phyloP scores from a whole-genome alignment of 1,140 invertebrate species.

The Wasmannia auropunctata region DNA sequence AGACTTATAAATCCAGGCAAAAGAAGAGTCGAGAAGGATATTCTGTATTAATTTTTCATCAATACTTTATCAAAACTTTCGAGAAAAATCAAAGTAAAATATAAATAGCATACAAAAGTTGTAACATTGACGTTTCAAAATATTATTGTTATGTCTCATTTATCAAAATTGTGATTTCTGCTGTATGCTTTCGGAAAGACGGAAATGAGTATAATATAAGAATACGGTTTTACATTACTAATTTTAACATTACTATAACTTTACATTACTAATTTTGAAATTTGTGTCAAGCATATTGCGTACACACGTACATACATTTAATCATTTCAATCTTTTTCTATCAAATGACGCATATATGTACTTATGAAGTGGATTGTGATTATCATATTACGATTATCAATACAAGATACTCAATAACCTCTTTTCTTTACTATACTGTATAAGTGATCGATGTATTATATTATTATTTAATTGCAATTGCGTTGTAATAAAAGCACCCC shows the following conservation, averaged over 20 bases:
- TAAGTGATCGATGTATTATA: neutral
- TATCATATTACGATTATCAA: slow-evolving; percentile 35
- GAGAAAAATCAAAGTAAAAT: neutral
- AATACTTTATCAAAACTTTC: neutral
- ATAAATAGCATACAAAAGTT: neutral
- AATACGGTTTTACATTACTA: neutral
- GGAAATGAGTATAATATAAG: neutral
- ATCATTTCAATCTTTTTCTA: neutral
- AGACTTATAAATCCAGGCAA: neutral
- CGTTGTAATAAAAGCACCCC: too few relatives aligned
- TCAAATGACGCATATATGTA: neutral
- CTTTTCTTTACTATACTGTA: neutral
- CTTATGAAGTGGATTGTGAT: neutral
- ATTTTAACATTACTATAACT: too few relatives aligned
- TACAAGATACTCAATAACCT: slow-evolving; percentile 15
- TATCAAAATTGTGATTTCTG: neutral
- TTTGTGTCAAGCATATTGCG: neutral
- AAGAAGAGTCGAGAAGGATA: neutral
- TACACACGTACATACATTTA: neutral
- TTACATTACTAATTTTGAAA: neutral
- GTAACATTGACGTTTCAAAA: neutral
- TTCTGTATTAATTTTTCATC: neutral
- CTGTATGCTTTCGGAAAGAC: neutral
- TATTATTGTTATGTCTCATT: neutral
- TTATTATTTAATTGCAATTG: too few relatives aligned